Percentiles rank a stretch among this genome's conserved stretches.
These are phyloP conservation scores for Scolanthus callimorphus DNA, from an alignment of 92 coral and sea anemone species.

Conservation along the genomic window DNA sequence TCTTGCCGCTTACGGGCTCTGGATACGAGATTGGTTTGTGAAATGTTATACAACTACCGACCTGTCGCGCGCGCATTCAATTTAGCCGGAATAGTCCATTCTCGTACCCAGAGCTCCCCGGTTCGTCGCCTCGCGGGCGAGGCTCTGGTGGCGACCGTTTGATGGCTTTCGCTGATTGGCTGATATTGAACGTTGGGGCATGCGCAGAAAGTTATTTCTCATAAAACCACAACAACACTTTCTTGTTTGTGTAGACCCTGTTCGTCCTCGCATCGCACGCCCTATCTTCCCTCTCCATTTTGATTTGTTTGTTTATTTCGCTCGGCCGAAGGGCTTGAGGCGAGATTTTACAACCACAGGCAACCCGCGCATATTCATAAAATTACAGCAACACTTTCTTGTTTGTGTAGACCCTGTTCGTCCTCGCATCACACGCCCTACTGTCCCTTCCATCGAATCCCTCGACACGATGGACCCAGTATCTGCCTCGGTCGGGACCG, in stretches of 20 bases:
- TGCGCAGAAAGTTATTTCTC: too few relatives aligned
- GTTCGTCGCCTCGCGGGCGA: too few relatives aligned
- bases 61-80: too few relatives aligned
- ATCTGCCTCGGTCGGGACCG: conserved; percentile 47
- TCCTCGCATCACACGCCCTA: conserved; percentile 43
- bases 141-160: too few relatives aligned
- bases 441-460: conserved; percentile 13
- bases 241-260: conserved; percentile 28
- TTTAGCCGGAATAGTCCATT: too few relatives aligned
- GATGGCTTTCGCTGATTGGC: too few relatives aligned
- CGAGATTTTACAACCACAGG: conserved; percentile 17
- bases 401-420: conserved; percentile 35
- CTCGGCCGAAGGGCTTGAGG: too few relatives aligned
- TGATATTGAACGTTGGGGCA: too few relatives aligned
- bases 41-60: too few relatives aligned
- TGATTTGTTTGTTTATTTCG: too few relatives aligned
- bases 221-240: background rate
- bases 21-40: conserved; percentile 52
- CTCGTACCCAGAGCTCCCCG: too few relatives aligned
- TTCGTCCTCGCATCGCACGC: conserved; percentile 40
- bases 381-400: background rate
- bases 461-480: conserved; percentile 21
- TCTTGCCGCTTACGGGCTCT: too few relatives aligned
- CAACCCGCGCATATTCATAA: conserved; percentile 9
- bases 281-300: conserved; percentile 8